A percentile compares a stretch with the other conserved stretches of the same genome.
Evolutionary conservation across 2,113 vertebrate genomes (phyloP).

Genomic region (Isichthys henryi): DNA sequence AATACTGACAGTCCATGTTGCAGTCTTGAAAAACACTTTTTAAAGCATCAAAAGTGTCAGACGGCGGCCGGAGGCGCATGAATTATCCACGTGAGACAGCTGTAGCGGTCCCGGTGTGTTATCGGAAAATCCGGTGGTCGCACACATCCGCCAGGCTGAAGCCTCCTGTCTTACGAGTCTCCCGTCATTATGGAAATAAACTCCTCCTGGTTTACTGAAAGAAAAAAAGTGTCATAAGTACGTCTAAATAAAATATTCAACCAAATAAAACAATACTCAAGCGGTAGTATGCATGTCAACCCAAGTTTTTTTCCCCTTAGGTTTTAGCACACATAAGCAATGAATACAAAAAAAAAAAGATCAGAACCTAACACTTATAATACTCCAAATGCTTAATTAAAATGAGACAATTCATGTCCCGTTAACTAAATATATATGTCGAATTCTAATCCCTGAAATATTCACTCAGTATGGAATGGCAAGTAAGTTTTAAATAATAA

Average conservation of each 20-base stretch:
- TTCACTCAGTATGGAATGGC: neutral
- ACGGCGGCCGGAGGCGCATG: neutral
- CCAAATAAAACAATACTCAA: neutral
- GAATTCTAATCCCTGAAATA: neutral
- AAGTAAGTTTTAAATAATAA: neutral
- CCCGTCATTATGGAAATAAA: constrained; percentile 92
- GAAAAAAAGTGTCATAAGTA: constrained; percentile 5
- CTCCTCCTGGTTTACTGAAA: constrained; percentile 88
- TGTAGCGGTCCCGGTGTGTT: neutral
- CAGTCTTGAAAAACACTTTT: neutral
- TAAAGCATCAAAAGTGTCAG: neutral
- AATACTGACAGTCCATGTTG: neutral
- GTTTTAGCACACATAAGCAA: neutral
- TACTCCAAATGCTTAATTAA: neutral
- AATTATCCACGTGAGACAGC: neutral
- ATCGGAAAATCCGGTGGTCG: neutral
- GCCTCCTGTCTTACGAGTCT: constrained; percentile 65
- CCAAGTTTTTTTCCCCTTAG: neutral
- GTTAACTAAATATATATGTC: neutral
- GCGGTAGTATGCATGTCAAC: neutral
- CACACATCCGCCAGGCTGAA: neutral
- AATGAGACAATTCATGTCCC: neutral
- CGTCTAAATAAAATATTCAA: neutral
- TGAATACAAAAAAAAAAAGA: neutral
- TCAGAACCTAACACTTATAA: neutral